Evolutionary conservation across 2,888 invertebrate genomes (phyloP), one percentile per base, ranked within the genome.

Genomic region (Dolomedes plantarius): DNA sequence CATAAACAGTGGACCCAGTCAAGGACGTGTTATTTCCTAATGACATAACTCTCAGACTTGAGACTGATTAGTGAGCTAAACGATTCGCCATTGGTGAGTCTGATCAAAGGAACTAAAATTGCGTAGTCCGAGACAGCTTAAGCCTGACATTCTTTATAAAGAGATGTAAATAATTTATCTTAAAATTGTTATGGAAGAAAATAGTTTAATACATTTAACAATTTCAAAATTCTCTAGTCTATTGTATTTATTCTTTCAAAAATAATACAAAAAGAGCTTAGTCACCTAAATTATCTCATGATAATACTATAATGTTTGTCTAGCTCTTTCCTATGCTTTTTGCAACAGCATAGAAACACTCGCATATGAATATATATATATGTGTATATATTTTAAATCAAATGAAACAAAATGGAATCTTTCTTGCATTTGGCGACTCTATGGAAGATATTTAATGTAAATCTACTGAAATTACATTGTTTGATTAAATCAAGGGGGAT

Each of bases 11-110:
- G 72, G 65, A 23, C 79, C 75, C 16, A 75, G 71, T 50, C 75
- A 80, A 36, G 86, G 86, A 11, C 69, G 86, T n/a, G 86, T 86
- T 0, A 64, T 86, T 50, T 86, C 86, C 29, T 86, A 78, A 86
- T 73, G 65, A 3, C 13, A 29, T 67, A 32, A 19, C n/a, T 46
- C 46, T 56, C 56, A 19, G 5, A 56, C 1, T 23, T 19, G 23
- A 19, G 56, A 56, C 56, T 56, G 56, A 56, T 23, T 56, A 56
- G 56, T 56, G 56, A 56, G 56, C 56, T 56, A 56, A 19, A 23
- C 6, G 56, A 56, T 23, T 56, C 16, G 11, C 56, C 23, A 23
- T 5, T 1, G 56, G 56, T 23, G 23, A 56, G 16, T 23, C 19
- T 23, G 56, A 56, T 56, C 56, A 56, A 56, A 56, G 56, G 23